These are phyloP conservation scores for Synanthedon tipuliformis DNA, from an alignment of 2,888 invertebrate species.

Conservation along the genomic window DNA sequence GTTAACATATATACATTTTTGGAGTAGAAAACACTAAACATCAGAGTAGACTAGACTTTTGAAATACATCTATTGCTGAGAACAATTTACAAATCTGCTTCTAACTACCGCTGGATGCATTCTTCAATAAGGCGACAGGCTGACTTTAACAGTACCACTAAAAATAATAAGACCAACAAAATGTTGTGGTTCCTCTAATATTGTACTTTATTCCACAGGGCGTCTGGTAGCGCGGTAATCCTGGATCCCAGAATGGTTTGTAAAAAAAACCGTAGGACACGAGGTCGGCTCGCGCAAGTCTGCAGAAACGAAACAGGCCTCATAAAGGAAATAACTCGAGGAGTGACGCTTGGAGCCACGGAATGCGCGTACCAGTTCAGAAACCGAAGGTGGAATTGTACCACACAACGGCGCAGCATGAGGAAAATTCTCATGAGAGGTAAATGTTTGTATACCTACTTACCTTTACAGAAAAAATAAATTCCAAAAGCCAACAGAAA, in stretches of 20 bases:
- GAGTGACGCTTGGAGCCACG: slow-evolving; percentile 83
- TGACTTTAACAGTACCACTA: neutral
- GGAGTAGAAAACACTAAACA: too few species aligned
- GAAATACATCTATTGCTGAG: too few species aligned
- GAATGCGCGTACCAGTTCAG: slow-evolving; percentile 92
- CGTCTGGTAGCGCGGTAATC: slow-evolving; percentile 85
- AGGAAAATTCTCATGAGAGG: slow-evolving; percentile 88
- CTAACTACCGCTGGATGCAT: too few species aligned
- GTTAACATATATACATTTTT: too few species aligned
- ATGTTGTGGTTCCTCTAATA: neutral
- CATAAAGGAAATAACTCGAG: slow-evolving; percentile 84
- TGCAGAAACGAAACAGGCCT: slow-evolving; percentile 87
- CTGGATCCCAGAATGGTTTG: slow-evolving; percentile 91
- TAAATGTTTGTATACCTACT: slow-evolving; percentile 34
- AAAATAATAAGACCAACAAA: neutral
- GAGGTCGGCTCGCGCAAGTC: slow-evolving; percentile 82
- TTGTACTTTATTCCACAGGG: slow-evolving; percentile 61
- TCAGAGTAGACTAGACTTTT: too few species aligned
- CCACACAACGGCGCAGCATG: slow-evolving; percentile 81
- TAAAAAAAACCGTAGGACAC: slow-evolving; percentile 82
- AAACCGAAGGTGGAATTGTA: slow-evolving; percentile 90
- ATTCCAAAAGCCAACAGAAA: too few species aligned
- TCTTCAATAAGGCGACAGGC: too few species aligned
- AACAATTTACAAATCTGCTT: too few species aligned
- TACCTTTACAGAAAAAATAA: too few species aligned